phyloP scores from a whole-genome alignment of 2,113 vertebrate species.

The Eolophus roseicapilla region DNA sequence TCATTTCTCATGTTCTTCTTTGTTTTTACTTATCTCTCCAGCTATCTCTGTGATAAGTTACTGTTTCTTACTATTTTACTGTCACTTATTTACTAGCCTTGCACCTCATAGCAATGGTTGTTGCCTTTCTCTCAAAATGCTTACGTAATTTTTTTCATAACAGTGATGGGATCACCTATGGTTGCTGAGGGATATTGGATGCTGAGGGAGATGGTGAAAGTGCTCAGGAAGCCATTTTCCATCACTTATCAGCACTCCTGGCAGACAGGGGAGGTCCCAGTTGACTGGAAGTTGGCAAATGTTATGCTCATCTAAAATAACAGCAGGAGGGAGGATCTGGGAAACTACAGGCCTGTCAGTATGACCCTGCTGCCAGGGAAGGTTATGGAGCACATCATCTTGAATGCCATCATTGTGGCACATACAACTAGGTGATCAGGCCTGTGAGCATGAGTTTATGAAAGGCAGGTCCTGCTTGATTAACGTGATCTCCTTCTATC shows the following conservation, averaged over 20 bases:
- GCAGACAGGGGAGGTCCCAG: fast-evolving
- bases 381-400: neutral
- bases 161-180: neutral
- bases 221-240: neutral
- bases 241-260: neutral
- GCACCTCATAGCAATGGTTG: neutral
- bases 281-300: no score
- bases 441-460: neutral
- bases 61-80: neutral
- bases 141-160: neutral
- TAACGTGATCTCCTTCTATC: neutral
- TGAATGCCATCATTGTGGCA: neutral
- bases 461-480: neutral
- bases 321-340: fast-evolving
- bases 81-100: neutral
- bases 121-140: neutral
- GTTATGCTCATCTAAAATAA: fast-evolving
- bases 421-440: neutral
- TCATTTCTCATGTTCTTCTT: neutral
- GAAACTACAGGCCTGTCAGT: neutral
- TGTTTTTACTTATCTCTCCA: neutral
- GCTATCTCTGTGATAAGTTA: neutral
- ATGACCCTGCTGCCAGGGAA: fast-evolving
- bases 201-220: neutral
- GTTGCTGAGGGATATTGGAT: neutral